These are phyloP conservation scores for Ascidia mentula DNA, from an alignment of 23 tunicate species.

Conservation along the genomic window DNA sequence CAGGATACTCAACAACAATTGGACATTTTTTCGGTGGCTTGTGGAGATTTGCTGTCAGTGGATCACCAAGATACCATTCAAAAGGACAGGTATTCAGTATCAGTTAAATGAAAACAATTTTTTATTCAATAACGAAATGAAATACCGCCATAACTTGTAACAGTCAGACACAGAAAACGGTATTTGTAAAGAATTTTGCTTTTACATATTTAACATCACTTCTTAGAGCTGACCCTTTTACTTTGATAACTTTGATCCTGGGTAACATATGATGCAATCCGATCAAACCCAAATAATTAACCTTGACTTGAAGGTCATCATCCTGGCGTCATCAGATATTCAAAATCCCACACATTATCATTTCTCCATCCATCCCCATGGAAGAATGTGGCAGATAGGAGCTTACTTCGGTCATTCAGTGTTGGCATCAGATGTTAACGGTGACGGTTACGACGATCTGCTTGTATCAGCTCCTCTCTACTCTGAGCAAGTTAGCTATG, in stretches of 20 bases:
- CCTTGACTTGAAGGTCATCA: too few species aligned
- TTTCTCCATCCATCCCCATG: background rate
- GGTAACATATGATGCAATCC: too few species aligned
- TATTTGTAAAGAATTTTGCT: too few species aligned
- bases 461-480: slow-evolving; percentile 30
- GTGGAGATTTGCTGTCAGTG: slow-evolving; percentile 11
- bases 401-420: slow-evolving; percentile 32
- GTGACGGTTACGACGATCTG: slow-evolving; percentile 15
- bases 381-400: slow-evolving; percentile 32
- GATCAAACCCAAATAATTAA: too few species aligned
- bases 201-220: too few species aligned
- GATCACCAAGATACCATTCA: slow-evolving; percentile 38
- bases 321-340: background rate
- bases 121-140: too few species aligned
- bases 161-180: too few species aligned
- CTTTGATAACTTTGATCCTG: too few species aligned
- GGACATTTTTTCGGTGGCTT: slow-evolving; percentile 15
- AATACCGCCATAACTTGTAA: too few species aligned
- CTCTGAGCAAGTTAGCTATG: slow-evolving; percentile 12
- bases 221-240: too few species aligned
- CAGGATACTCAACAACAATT: slow-evolving; percentile 37
- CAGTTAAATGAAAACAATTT: too few species aligned
- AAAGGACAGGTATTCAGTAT: slow-evolving; percentile 40
- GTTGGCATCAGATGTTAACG: slow-evolving; percentile 10
- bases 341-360: background rate